Evolutionary conservation across 2,113 vertebrate species (phyloP), one percentile per base, ranked within the genome.

Genomic region (Crotophaga sulcirostris): DNA sequence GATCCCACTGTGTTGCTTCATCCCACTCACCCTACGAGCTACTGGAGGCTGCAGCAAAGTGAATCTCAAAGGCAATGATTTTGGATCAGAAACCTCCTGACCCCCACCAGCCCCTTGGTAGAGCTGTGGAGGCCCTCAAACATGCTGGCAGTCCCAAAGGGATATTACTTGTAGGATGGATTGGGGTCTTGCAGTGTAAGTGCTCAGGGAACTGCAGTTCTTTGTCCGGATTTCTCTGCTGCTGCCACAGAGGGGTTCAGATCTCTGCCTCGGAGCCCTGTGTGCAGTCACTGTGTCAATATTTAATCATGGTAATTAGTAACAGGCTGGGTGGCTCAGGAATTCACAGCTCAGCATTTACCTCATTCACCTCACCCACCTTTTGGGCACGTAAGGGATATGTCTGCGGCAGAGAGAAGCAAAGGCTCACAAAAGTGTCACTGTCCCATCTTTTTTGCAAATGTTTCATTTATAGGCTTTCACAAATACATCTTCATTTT

Each of bases 301-400:
- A 97, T 96, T 95, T 95, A 87, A 95, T 94, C 85, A 90, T 25
- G 58, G 78, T 84, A 94, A 96, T 96, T 93, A 94, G 94, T 89
- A 94, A 93, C 81, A 91, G 96, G 78, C 87, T 87, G 78, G 66
- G 70, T 87, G 78, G 92, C 82, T 95, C 92, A 91, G 90, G 94
- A 94, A 94, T 95, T 94, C 90, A 85, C 67, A 94, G 75, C 79
- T 97, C 94, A 94, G 95, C 87, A 60, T 67, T 93, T 82, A 47
- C 62, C 44, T 91, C 12, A 0, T 76, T 83, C 62, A 95, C 90
- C 58, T 94, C 85, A 73, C 67, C 82, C 52, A 9, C 47, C 54
- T 85, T 93, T 68, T n/a, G 54, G 49, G 49, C 54, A 33, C 0
- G 0, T 26, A 58, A 89, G 38, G 19, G 29, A 52, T 51, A 16